These are phyloP conservation scores for Tapera naevia DNA, from an alignment of 2,797 vertebrate species.

Conservation along the genomic window DNA sequence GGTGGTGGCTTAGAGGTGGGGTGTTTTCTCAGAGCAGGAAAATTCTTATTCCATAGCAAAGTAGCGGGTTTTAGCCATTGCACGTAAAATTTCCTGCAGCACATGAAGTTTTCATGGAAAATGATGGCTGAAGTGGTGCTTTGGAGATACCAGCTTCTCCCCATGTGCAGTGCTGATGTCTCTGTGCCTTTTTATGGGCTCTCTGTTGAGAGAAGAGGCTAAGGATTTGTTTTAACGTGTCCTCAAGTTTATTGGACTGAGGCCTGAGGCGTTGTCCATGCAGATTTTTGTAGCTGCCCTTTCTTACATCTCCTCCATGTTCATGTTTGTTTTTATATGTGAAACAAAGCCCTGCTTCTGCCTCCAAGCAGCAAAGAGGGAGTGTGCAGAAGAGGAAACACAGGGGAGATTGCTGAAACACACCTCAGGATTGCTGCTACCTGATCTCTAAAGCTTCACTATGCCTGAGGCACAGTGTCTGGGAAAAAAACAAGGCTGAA, in stretches of 20 bases:
- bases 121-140: neutral
- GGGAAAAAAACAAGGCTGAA: neutral
- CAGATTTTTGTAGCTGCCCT: neutral
- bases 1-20: neutral
- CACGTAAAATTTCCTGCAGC: neutral
- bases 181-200: neutral
- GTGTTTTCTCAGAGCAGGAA: neutral
- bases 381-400: neutral
- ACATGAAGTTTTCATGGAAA: neutral
- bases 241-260: neutral
- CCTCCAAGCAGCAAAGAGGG: neutral
- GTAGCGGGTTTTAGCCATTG: neutral
- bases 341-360: neutral
- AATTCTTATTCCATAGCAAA: neutral
- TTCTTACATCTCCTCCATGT: neutral
- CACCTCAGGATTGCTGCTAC: neutral
- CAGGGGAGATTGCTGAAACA: neutral
- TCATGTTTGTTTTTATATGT: neutral
- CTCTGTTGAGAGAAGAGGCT: neutral
- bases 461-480: neutral
- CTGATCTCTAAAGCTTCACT: neutral
- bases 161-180: fast-evolving
- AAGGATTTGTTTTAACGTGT: neutral
- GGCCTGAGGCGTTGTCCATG: neutral
- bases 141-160: neutral